A percentile compares a stretch with the other conserved stretches of the same genome.
phyloP scores from a whole-genome alignment of 1,140 invertebrate genomes.

The Caenorhabditis remanei region DNA sequence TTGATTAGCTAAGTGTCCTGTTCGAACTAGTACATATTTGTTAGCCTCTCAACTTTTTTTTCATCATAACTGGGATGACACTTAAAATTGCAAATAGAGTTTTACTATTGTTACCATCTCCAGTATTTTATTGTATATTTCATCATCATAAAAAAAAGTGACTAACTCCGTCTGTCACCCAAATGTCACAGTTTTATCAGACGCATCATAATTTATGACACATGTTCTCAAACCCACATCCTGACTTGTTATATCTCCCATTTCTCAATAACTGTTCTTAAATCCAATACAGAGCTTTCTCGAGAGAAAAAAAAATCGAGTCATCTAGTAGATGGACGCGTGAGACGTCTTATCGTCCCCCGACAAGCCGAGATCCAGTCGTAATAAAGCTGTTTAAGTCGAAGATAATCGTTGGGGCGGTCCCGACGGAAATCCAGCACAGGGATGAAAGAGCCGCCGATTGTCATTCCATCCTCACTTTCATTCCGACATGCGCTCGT shows the following conservation, averaged over 20 bases:
- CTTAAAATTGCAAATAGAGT: too few relatives aligned
- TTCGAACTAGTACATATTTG: too few relatives aligned
- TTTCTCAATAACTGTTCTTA: slow-evolving; percentile 1
- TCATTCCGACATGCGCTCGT: slow-evolving; percentile 39
- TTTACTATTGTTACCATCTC: too few relatives aligned
- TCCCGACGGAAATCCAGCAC: not conserved
- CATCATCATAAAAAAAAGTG: too few relatives aligned
- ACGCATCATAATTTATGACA: not conserved
- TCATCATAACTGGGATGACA: too few relatives aligned
- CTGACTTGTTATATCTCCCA: not conserved
- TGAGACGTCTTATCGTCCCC: slow-evolving; percentile 37
- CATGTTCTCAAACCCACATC: not conserved
- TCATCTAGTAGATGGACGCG: slow-evolving; percentile 14
- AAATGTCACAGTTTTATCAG: not conserved
- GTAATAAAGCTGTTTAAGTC: slow-evolving; percentile 55
- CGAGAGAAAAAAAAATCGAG: not conserved
- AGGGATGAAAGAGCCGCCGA: slow-evolving; percentile 4
- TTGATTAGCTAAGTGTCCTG: too few relatives aligned
- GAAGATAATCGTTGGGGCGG: slow-evolving; percentile 24
- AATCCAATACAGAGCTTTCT: not conserved
- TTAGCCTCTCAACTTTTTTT: too few relatives aligned
- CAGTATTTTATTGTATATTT: too few relatives aligned
- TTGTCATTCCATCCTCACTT: slow-evolving; percentile 22
- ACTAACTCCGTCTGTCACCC: not conserved
- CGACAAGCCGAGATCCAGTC: not conserved